These are phyloP conservation scores for Eriocheir sinensis DNA, from an alignment of 1,140 invertebrate genomes.

Conservation along the genomic window DNA sequence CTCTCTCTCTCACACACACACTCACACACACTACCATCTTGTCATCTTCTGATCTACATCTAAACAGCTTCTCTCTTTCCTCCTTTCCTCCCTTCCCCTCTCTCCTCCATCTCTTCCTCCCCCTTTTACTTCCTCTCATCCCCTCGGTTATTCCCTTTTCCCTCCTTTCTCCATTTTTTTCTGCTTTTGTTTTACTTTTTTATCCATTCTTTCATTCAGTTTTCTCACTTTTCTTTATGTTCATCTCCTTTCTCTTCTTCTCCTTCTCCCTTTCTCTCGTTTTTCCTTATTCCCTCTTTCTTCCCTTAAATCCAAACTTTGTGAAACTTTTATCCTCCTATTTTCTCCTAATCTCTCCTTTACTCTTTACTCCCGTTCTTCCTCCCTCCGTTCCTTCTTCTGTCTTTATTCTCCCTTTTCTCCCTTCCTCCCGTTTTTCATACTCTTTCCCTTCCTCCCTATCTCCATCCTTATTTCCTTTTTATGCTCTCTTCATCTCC, in stretches of 20 bases:
- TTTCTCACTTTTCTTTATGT: not conserved
- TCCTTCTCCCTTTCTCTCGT: not conserved
- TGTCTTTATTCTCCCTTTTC: too few species aligned
- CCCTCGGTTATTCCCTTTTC: not conserved
- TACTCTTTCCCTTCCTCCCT: too few species aligned
- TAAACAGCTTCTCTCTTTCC: not conserved
- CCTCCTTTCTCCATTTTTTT: not conserved
- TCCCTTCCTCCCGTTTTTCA: too few species aligned
- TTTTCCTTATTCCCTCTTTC: constrained; percentile 19
- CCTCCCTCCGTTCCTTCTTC: not conserved
- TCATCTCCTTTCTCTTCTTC: not conserved
- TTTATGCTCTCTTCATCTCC: too few species aligned
- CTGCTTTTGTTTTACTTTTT: too few species aligned
- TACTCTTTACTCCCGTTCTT: not conserved
- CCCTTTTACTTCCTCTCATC: too few species aligned
- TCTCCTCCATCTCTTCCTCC: not conserved
- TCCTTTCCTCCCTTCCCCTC: not conserved
- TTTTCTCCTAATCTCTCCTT: not conserved
- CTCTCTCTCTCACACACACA: constrained; percentile 30
- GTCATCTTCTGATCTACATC: not conserved
- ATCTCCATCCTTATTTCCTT: too few species aligned
- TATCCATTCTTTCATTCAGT: too few species aligned
- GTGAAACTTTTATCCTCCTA: not conserved
- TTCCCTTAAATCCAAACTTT: not conserved
- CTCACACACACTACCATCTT: constrained; percentile 10